phyloP scores from a whole-genome alignment of 2,113 vertebrate species.

The Felis chaus region DNA sequence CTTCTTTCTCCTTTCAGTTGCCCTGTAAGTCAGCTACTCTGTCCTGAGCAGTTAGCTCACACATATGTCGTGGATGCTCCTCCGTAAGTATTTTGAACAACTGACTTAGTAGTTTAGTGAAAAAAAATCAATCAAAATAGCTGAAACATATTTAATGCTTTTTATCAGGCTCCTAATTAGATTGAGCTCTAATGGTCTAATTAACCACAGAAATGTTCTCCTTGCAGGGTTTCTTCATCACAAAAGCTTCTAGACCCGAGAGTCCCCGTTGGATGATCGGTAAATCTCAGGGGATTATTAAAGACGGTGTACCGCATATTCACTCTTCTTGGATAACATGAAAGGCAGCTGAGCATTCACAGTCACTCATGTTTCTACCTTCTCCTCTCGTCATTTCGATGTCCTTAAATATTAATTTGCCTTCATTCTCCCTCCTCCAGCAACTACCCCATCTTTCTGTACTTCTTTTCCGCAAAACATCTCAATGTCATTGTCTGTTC shows the following conservation, averaged over 20 bases:
- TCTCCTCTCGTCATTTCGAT: neutral
- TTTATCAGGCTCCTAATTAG: neutral
- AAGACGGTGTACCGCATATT: neutral
- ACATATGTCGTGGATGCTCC: neutral
- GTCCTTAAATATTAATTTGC: neutral
- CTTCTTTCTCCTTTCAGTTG: neutral
- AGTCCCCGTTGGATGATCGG: neutral
- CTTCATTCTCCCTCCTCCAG: neutral
- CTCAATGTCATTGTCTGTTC: neutral
- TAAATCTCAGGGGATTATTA: neutral
- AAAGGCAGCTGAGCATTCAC: neutral
- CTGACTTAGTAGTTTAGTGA: conserved; percentile 14
- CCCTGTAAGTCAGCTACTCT: neutral
- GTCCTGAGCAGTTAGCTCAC: neutral
- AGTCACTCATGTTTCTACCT: neutral
- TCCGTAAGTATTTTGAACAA: conserved; percentile 32
- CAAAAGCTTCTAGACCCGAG: neutral
- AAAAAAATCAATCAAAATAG: neutral
- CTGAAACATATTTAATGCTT: conserved; percentile 2
- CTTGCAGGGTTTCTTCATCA: conserved; percentile 17
- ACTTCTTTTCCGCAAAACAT: neutral
- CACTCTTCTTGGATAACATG: neutral
- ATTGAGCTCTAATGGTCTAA: neutral
- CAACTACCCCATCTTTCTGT: neutral
- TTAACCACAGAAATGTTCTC: conserved; percentile 2